phyloP scores from a whole-genome alignment of 2,888 invertebrate species.

The Eilema depressum region DNA sequence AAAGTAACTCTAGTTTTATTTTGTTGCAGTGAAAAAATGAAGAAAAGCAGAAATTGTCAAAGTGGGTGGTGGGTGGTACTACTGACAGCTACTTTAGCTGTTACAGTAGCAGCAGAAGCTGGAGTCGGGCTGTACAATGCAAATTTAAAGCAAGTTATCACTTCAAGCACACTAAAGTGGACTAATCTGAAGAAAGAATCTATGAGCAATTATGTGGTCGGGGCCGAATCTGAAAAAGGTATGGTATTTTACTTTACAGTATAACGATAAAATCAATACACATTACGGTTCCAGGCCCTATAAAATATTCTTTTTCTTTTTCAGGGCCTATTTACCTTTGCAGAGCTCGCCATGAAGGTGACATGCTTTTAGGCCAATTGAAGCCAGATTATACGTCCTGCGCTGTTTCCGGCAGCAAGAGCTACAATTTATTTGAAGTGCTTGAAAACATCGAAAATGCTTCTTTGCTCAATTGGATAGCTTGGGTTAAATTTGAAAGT shows the following conservation, averaged over 20 bases:
- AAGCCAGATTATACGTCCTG: conserved; percentile 88
- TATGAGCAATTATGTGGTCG: conserved; percentile 89
- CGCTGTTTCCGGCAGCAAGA: conserved; percentile 88
- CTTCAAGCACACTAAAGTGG: conserved; percentile 94
- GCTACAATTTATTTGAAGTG: conserved; percentile 89
- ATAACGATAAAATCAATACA: not conserved
- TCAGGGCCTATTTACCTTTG: conserved; percentile 90
- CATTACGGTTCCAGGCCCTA: not conserved
- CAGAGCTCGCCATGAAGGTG: conserved; percentile 90
- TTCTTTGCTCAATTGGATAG: conserved; percentile 91
- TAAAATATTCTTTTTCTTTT: conserved; percentile 35
- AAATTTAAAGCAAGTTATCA: conserved; percentile 89
- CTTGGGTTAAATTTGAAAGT: conserved; percentile 90
- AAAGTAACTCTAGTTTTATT: conserved; percentile 11
- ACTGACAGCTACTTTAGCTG: conserved; percentile 71
- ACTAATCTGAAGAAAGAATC: conserved; percentile 82
- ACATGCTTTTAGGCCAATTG: conserved; percentile 91
- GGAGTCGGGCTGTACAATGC: conserved; percentile 78
- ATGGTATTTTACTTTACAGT: conserved; percentile 21
- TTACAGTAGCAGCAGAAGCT: conserved; percentile 67
- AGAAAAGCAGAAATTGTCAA: conserved; percentile 73
- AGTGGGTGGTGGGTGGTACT: conserved; percentile 79
- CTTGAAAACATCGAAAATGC: conserved; percentile 92
- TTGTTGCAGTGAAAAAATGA: conserved; percentile 69
- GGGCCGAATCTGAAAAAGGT: conserved; percentile 81